Percentiles rank a stretch among this genome's conserved stretches.
Conservation (phyloP, 2,113 vertebrate genomes). For the Gracilinanus agilis region DNA sequence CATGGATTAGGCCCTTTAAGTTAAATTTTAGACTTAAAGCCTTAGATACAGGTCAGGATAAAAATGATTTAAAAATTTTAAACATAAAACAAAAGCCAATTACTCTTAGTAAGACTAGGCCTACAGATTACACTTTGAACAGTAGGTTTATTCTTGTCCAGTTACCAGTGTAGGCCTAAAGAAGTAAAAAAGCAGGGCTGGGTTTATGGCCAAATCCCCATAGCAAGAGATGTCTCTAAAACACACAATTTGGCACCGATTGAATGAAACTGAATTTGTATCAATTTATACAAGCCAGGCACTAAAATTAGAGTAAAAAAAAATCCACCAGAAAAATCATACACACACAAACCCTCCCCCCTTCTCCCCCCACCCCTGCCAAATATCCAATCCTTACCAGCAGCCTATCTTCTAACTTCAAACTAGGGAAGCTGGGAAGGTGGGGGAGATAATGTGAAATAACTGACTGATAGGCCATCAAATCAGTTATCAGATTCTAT, state of each 20-base stretch:
- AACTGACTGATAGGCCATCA: neutral
- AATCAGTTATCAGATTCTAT: neutral
- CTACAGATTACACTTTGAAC: fast-evolving
- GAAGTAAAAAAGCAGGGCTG: neutral
- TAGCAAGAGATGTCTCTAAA: neutral
- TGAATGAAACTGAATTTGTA: neutral
- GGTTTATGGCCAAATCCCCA: neutral
- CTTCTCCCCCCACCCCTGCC: neutral
- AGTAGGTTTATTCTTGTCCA: neutral
- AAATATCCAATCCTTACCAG: neutral
- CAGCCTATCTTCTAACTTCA: neutral
- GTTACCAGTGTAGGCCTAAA: fast-evolving
- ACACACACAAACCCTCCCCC: fast-evolving
- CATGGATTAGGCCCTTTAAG: neutral
- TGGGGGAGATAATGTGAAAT: neutral
- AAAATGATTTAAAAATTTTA: neutral
- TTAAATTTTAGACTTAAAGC: neutral
- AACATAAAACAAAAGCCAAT: neutral
- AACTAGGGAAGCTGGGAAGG: neutral
- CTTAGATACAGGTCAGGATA: neutral
- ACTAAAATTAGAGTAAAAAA: fast-evolving
- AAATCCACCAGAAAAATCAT: neutral
- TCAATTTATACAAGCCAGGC: neutral
- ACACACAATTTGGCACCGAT: neutral
- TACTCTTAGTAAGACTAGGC: fast-evolving